These are phyloP conservation scores for Corvus moneduloides DNA, from an alignment of 2,113 vertebrate genomes.

Conservation along the genomic window DNA sequence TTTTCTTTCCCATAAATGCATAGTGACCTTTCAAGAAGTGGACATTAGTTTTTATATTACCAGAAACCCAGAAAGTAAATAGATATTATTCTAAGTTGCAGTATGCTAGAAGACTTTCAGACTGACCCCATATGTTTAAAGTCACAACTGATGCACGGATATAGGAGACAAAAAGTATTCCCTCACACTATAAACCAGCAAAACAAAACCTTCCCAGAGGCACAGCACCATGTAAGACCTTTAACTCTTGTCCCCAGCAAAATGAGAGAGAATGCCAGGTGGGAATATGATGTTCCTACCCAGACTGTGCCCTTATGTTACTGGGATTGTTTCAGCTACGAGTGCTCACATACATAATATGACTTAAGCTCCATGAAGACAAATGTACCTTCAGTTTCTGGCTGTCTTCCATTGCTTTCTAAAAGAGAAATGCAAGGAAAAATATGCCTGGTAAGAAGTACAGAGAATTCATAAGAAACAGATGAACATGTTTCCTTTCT, in stretches of 20 bases:
- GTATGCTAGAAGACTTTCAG: neutral
- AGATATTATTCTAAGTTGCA: neutral
- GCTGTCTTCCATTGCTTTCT: neutral
- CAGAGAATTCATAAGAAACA: slow-evolving; percentile 16
- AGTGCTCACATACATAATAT: neutral
- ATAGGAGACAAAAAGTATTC: neutral
- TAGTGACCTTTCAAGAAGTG: neutral
- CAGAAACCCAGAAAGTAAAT: neutral
- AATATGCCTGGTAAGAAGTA: neutral
- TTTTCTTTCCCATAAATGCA: neutral
- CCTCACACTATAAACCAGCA: neutral
- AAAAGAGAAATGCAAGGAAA: neutral
- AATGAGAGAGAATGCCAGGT: neutral
- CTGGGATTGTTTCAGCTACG: neutral
- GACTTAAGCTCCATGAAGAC: neutral
- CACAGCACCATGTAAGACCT: neutral
- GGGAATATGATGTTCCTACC: neutral
- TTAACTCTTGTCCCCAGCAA: slow-evolving; percentile 1
- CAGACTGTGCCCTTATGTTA: neutral
- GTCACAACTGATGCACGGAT: neutral
- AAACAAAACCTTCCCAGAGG: neutral
- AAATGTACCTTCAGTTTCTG: neutral
- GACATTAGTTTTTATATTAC: neutral
- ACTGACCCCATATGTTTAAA: neutral
- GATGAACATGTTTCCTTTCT: neutral